phyloP scores from a whole-genome alignment of 2,113 vertebrate species.

The Sinocyclocheilus rhinocerous region DNA sequence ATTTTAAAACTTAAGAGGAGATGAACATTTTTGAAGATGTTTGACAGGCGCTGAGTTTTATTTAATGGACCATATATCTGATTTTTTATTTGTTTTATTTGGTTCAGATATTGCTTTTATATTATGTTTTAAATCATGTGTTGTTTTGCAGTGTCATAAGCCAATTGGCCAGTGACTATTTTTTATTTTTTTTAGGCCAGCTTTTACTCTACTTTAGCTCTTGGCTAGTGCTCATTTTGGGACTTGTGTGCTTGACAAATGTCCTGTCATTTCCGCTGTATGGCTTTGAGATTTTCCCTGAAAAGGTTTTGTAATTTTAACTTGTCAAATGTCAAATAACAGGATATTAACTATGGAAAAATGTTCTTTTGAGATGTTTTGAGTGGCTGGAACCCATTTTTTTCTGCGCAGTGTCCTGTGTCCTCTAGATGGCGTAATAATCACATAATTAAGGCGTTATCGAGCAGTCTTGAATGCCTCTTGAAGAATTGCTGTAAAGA shows the following conservation, averaged over 20 bases:
- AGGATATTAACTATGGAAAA: not conserved
- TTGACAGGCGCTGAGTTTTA: not conserved
- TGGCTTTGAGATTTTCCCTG: not conserved
- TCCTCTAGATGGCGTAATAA: conserved; percentile 39
- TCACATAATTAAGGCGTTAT: not conserved
- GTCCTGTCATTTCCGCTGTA: not conserved
- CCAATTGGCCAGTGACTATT: not conserved
- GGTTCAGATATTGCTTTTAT: not conserved
- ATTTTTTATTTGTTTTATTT: not conserved
- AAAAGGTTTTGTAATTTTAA: not conserved
- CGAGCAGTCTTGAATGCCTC: not conserved
- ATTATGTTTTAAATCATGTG: not conserved
- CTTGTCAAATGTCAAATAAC: not conserved
- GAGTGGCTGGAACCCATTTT: not conserved
- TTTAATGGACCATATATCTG: not conserved
- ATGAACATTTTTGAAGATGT: not conserved
- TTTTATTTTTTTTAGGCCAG: not conserved
- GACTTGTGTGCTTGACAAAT: not conserved
- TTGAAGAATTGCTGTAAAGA: not conserved
- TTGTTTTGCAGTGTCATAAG: not conserved
- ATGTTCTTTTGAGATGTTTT: not conserved
- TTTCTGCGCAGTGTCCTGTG: not conserved
- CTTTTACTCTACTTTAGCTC: not conserved
- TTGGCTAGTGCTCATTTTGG: not conserved
- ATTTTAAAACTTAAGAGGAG: not conserved